Evolutionary conservation across 2,113 vertebrate species (phyloP).

Genomic region (Rutilus rutilus): DNA sequence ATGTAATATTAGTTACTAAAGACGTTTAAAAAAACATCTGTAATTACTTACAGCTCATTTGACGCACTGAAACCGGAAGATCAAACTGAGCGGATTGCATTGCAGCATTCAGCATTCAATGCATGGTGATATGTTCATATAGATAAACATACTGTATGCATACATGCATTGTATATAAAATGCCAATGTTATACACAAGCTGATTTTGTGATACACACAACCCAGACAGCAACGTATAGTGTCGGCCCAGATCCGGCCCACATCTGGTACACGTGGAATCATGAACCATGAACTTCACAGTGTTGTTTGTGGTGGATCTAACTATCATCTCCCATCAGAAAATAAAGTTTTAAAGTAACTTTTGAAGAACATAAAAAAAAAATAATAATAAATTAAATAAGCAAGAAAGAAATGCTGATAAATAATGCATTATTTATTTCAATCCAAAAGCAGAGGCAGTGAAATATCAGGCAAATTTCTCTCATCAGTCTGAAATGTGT

Average conservation of each 20-base stretch:
- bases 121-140: background rate
- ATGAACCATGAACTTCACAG: background rate
- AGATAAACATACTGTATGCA: background rate
- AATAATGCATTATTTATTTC: slow-evolving; percentile 1
- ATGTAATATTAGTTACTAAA: background rate
- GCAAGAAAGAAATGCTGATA: background rate
- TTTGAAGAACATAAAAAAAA: background rate
- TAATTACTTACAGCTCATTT: slow-evolving; percentile 1
- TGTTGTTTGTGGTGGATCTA: background rate
- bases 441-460: background rate
- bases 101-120: background rate
- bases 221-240: too few relatives aligned
- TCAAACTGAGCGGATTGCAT: background rate
- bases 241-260: too few relatives aligned
- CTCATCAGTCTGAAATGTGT: background rate
- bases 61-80: background rate
- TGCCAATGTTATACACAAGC: too few relatives aligned
- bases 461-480: background rate
- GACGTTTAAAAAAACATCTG: background rate
- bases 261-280: too few relatives aligned
- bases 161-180: background rate
- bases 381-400: background rate
- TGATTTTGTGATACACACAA: too few relatives aligned
- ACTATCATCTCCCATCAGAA: background rate
- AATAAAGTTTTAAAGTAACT: background rate